Evolutionary conservation across 1,140 invertebrate species (phyloP).

Genomic region (Sycophila sp.): DNA sequence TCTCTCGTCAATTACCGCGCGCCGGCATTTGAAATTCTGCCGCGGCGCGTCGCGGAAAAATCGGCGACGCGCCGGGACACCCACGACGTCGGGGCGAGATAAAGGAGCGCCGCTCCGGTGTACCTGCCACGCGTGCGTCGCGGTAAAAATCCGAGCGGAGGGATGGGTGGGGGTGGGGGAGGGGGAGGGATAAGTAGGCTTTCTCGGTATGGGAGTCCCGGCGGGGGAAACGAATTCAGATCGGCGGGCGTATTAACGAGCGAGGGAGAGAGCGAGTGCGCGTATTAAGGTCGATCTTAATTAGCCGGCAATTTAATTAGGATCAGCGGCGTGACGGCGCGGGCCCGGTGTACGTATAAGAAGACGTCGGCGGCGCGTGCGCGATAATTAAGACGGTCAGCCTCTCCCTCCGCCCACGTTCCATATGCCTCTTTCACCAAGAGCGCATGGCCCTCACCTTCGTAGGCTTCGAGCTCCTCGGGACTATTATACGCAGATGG

Average conservation of each 20-base stretch:
- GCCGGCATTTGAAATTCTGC: not conserved
- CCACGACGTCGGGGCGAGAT: slow-evolving; percentile 13
- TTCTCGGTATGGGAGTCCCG: slow-evolving; percentile 42
- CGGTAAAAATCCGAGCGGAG: too few relatives aligned
- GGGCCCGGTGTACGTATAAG: not conserved
- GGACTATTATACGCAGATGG: too few relatives aligned
- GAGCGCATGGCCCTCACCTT: too few relatives aligned
- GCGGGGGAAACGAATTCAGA: slow-evolving; percentile 52
- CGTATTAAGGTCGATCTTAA: slow-evolving; percentile 65
- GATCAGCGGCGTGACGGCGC: slow-evolving; percentile 62
- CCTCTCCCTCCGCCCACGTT: slow-evolving; percentile 39
- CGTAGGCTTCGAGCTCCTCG: too few relatives aligned
- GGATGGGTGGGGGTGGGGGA: not conserved
- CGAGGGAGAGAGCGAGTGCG: slow-evolving; percentile 52
- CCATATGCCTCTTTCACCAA: not conserved
- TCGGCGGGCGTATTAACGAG: slow-evolving; percentile 49
- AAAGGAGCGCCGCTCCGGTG: too few relatives aligned
- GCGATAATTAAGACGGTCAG: slow-evolving; percentile 61
- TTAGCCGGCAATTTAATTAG: slow-evolving; percentile 65
- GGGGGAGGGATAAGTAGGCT: slow-evolving; percentile 40
- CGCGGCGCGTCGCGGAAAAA: not conserved
- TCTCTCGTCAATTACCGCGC: too few relatives aligned
- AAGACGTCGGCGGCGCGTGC: slow-evolving; percentile 39
- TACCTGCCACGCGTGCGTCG: not conserved
- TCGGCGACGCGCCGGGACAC: slow-evolving; percentile 23